Evolutionary conservation across 1,140 invertebrate genomes (phyloP).

Genomic region (Ostrea edulis): DNA sequence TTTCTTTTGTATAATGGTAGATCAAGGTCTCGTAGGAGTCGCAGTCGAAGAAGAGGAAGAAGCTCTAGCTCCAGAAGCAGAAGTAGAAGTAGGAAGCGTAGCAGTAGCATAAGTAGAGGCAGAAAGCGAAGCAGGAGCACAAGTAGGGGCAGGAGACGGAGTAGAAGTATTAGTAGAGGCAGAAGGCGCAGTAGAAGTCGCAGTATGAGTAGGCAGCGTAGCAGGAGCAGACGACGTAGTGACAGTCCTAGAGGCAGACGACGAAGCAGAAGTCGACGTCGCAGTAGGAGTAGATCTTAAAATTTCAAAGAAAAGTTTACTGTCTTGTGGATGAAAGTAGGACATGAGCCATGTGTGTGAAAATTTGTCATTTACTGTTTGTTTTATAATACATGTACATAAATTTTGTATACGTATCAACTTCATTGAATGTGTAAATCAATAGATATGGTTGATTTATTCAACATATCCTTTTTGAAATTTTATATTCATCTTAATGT

Average conservation of each 20-base stretch:
- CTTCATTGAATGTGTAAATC: not conserved
- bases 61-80: constrained; percentile 17
- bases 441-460: not conserved
- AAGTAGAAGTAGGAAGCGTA: not conserved
- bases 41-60: not conserved
- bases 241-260: constrained; percentile 16
- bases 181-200: not conserved
- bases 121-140: not conserved
- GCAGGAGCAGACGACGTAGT: constrained; percentile 5
- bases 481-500: no score
- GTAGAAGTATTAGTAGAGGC: not conserved
- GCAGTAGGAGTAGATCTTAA: not conserved
- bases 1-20: not conserved
- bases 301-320: not conserved
- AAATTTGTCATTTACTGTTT: not conserved
- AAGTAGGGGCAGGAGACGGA: not conserved
- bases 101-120: not conserved
- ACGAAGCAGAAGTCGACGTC: not conserved
- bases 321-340: not conserved
- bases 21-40: constrained; percentile 14
- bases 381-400: not conserved
- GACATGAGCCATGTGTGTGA: not conserved
- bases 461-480: not conserved
- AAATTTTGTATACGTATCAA: not conserved
- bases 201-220: not conserved